Conservation (phyloP, 2,113 vertebrate species). For the Piliocolobus tephrosceles region DNA sequence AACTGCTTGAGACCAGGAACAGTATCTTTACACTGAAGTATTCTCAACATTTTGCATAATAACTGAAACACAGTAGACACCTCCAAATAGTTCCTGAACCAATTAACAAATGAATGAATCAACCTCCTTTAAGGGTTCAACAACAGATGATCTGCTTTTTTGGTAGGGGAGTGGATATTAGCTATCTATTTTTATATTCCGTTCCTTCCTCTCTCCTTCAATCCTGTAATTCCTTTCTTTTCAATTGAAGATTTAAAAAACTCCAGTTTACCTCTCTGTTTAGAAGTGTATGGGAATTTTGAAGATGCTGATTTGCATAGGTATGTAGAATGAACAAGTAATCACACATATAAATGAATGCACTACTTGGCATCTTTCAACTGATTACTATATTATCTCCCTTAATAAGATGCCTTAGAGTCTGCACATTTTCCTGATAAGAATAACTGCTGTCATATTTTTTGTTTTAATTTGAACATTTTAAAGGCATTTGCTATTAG, state of each 20-base stretch:
- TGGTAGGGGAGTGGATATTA: background rate
- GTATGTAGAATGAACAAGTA: constrained; percentile 7
- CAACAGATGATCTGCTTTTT: background rate
- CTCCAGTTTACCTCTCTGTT: background rate
- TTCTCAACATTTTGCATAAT: background rate
- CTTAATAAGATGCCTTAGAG: constrained; percentile 45
- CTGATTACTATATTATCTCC: constrained; percentile 47
- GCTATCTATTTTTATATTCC: background rate
- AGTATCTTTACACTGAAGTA: background rate
- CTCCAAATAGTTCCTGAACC: background rate
- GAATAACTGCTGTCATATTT: constrained; percentile 65
- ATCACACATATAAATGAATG: constrained; percentile 59
- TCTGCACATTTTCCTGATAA: constrained; percentile 67
- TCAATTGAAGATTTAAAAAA: constrained; percentile 7
- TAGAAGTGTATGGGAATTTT: constrained; percentile 21
- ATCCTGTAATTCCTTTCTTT: background rate
- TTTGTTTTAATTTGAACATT: constrained; percentile 71
- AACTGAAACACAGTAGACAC: background rate
- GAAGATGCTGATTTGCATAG: constrained; percentile 36
- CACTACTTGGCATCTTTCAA: constrained; percentile 38
- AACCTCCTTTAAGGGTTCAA: background rate
- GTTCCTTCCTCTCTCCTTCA: background rate
- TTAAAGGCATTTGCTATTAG: constrained; percentile 68
- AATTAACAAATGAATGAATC: background rate
- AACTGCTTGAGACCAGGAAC: background rate